Evolutionary conservation across 2,888 invertebrate genomes (phyloP), one percentile per base, ranked within the genome.

Genomic region (Tetramorium bicarinatum): DNA sequence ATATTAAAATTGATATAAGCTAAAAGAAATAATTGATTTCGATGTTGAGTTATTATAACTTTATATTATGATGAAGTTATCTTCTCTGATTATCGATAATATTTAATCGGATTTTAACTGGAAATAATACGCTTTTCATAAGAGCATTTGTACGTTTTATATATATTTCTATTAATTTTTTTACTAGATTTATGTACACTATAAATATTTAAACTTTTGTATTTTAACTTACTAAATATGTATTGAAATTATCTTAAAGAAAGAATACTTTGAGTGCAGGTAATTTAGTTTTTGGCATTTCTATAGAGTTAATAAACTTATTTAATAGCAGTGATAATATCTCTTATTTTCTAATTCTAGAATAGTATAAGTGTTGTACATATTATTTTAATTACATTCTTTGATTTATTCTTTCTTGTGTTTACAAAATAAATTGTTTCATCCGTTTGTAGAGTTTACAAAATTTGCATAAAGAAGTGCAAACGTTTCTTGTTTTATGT

Each of bases 31-130:
- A 52, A 54, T 77, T 56, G 13, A 56, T 56, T 41, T 72, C n/a
- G 15, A 25, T 29, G 1, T 67, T 9, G 29, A 59, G 9, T 59
- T 59, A 49, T 64, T 49, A 64, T 21, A 64, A 49, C 1, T 75
- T 47, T 75, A 49, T 49, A 9, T 64, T 11, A 49, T 25, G 18
- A 64, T 8, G 44, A 47, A 76, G 34, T 38, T 41, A 2, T 52
- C 4, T 66, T 25, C n/a, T 44, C 15, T 52, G 34, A 18, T 41
- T 38, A 18, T 52, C 25, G 41, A 52, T 25, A 76, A 49, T 29
- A 62, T 76, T 52, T 76, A 64, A 62, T 75, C 18, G 9, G 49
- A 49, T 64, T 49, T 62, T 34, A 64, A 0, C 41, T 21, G 34
- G 8, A 21, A 15, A 47, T 47, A 59, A 61, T 34, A 29, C n/a